phyloP scores from a whole-genome alignment of 1,140 invertebrate genomes.

The Nasonia longicornis region DNA sequence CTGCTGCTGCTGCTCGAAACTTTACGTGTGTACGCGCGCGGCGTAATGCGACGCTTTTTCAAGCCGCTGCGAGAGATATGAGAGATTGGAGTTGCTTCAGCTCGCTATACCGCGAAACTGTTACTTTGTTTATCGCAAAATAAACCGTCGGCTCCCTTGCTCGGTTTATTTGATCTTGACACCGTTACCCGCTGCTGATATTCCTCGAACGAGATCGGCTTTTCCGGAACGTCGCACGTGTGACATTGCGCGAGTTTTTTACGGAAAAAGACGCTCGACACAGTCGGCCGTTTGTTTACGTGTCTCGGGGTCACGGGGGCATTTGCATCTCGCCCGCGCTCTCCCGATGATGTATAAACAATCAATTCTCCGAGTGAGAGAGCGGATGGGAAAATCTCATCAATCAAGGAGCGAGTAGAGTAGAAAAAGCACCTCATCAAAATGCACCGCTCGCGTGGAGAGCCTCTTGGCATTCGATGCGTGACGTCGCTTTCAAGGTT shows the following conservation, averaged over 20 bases:
- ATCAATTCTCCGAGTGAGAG: neutral
- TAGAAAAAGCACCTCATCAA: neutral
- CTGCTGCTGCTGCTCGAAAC: neutral
- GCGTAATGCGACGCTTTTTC: neutral
- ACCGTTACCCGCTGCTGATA: neutral
- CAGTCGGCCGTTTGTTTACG: conserved; percentile 18
- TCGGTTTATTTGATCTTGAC: conserved; percentile 9
- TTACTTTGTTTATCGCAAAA: conserved; percentile 27
- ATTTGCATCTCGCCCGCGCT: neutral
- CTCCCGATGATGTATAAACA: conserved; percentile 7
- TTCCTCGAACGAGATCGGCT: conserved; percentile 1
- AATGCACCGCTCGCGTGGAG: conserved; percentile 13
- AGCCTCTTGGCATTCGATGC: neutral
- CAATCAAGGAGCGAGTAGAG: neutral
- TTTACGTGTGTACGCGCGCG: neutral
- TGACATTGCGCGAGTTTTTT: neutral
- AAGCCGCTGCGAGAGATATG: neutral
- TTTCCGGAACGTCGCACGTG: neutral
- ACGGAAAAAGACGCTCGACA: no score
- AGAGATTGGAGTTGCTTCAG: neutral
- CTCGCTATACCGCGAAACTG: conserved; percentile 10
- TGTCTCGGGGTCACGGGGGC: neutral
- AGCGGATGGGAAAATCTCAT: neutral
- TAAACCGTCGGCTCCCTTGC: conserved; percentile 33
- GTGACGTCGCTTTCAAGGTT: neutral